Evolutionary conservation across 2,113 vertebrate genomes (phyloP), one percentile per base, ranked within the genome.

Genomic region (Cyprinus carpio): DNA sequence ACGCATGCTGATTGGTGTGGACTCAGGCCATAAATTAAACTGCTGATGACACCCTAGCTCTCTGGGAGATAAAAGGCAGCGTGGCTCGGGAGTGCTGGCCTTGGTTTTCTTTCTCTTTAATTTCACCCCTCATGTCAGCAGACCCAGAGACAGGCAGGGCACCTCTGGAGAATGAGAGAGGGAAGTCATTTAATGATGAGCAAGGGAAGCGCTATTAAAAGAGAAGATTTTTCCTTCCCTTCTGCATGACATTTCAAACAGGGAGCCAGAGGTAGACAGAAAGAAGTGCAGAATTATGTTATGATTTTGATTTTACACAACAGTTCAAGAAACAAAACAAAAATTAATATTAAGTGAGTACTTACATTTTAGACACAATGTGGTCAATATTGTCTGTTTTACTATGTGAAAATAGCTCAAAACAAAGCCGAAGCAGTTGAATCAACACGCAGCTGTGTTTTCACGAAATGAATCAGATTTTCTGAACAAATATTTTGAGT

Each of bases 31-130:
- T 16, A 58, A 43, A 83, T 75, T 43, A 84, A 60, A 76, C 56
- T 46, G 60, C 71, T 64, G 31, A 76, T 65, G 27, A 76, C 56
- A n/a, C 71, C 56, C 56, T 76, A 23, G 2, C 31, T 75, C 25
- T 58, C 29, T 65, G 37, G 56, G 13, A 31, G 56, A 75, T 76
- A 43, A 76, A 84, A 84, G 43, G 49, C n/a, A 25, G 5, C 4
- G 1, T 10, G 16, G 27, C 54, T 62, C 27, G 0, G 51, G 76
- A 56, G 20, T 25, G 77, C 77, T 80, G 56, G 34, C 23, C 77
- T 60, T 9, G 56, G 20, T 64, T 80, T 62, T 58, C 78, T 80
- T 43, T 64, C 78, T 64, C 34, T 80, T 64, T 80, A 43, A 46
- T 46, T 25, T 80, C 20, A 62, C 31, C 34, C 4, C 31, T 25